A percentile compares a stretch with the other conserved stretches of the same genome.
Evolutionary conservation across 2,888 invertebrate species (phyloP).

Genomic region (Aplocera efformata): DNA sequence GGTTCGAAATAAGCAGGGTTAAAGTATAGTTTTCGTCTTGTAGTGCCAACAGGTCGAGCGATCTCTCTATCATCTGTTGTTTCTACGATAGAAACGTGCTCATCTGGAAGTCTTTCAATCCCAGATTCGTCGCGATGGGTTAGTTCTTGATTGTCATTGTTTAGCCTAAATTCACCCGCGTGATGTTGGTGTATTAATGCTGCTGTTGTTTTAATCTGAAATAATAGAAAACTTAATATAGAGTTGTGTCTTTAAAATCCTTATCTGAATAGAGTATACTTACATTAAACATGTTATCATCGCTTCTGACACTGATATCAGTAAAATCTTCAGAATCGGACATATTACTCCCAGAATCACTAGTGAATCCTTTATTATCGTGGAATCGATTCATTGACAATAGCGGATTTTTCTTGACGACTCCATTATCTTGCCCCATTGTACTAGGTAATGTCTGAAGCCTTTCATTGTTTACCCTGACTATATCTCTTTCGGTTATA

Average conservation of each 20-base stretch:
- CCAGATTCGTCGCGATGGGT: constrained; percentile 77
- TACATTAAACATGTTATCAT: constrained; percentile 59
- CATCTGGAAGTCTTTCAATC: constrained; percentile 89
- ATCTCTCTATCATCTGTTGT: constrained; percentile 87
- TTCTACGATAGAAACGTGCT: constrained; percentile 92
- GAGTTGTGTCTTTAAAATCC: not conserved
- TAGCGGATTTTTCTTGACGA: constrained; percentile 89
- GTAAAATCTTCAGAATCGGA: constrained; percentile 83
- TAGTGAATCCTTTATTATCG: constrained; percentile 61
- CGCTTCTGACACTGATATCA: constrained; percentile 59
- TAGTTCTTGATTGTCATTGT: constrained; percentile 51
- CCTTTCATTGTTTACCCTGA: constrained; percentile 68
- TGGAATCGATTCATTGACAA: constrained; percentile 81
- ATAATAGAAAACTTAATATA: constrained; percentile 14
- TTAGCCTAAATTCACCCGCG: constrained; percentile 52
- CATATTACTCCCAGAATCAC: constrained; percentile 81
- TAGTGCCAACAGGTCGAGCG: constrained; percentile 84
- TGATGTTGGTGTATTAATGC: constrained; percentile 85
- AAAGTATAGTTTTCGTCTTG: constrained; percentile 90
- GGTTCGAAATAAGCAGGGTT: constrained; percentile 96
- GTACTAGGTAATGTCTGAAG: constrained; percentile 55
- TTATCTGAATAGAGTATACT: constrained; percentile 34
- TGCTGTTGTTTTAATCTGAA: constrained; percentile 80
- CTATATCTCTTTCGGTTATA: constrained; percentile 69
- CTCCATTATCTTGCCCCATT: constrained; percentile 83